Evolutionary conservation across 92 coral and sea anemone species (phyloP), one percentile per base, ranked within the genome.

Genomic region (Virgularia gustaviana): DNA sequence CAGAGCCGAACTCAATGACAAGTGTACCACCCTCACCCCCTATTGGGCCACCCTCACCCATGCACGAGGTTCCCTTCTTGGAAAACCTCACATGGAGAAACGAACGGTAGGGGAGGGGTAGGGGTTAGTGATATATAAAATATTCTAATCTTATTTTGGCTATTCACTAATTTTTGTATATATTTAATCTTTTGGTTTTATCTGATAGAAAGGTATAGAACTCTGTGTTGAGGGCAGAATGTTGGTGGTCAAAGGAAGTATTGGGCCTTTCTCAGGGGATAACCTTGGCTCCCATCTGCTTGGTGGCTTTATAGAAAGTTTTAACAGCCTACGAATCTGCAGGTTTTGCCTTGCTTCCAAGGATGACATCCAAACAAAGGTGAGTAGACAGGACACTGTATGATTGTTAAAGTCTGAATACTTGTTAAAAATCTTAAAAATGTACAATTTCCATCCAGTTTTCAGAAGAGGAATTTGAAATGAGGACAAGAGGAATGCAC

Each of bases 271-370:
- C 22, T 47, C 55, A 4, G 55, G 8, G 3, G 55, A 47, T 15
- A 47, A 47, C 18, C 8, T 47, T 4, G 63, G 63, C 3, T 3
- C 9, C 6, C 63, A 56, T 29, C 36, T 56, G 24, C 20, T 56
- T 56, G 63, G 30, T 3, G 63, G 63, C 4, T 56, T 56, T 7
- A 6, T 6, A 3, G 63, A 56, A 56, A 56, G 63, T 56, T 56
- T 56, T 29, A 56, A 29, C n/a, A 7, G 31, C 24, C 24, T 56
- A 22, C 20, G 63, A 22, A 22, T 7, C 4, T 56, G 63, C 28
- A 16, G 63, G 2, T 12, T 56, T 23, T 56, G 63, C 24, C 20
- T 56, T 30, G 63, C 29, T 22, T 22, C 63, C 4, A 56, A 56
- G 36, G 12, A 8, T 56, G 63, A 56, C 9, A 56, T 56, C 20